Base-by-base conservation (phyloP, 2,888 invertebrate species). In the Furcula furcula region DNA sequence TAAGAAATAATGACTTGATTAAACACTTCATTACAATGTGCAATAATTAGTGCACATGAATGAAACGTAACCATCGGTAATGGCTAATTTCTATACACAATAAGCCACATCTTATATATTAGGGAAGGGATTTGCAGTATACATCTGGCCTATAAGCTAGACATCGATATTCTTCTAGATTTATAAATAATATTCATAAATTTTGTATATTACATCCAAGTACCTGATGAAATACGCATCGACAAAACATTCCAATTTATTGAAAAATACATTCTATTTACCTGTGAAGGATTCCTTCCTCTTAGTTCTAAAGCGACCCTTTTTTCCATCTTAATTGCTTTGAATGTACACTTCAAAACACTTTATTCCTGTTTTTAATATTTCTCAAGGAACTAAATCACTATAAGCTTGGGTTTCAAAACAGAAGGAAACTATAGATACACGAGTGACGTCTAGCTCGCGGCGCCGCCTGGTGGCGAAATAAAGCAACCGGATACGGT, bases 231-330 rank as follows among this genome's bases (percentile, higher is more conserved):
- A 86, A 86, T 88, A 86, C 80, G 81, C 88, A 87, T 88, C 85
- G 88, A 88, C 84, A 84, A 88, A 88, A 88, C 88, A 88, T 85
- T 85, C 79, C 81, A 76, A 73, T 77, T 76, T 43, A 79, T 67
- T 57, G 72, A 76, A 77, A 78, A 75, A 69, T 62, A 54, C 55
- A 70, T 68, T 70, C 61, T 34, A 76, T 93, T 93, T 92, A 98
- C 98, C 92, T 97, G 94, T 78, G 93, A 93, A 65, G 97, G 94
- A 82, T 93, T 93, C 82, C 94, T 93, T 85, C 97, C 98, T 77
- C 98, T 92, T 90, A 95, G 94, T 91, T 98, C 98, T 80, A 98
- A 91, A 77, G 95, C 95, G 91, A 98, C 94, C 89, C 98, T 94
- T 86, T 97, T 97, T 91, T 97, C 97, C 97, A 98, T 98, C 65